phyloP scores from a whole-genome alignment of 2,888 invertebrate genomes.

The Elmis aenea region DNA sequence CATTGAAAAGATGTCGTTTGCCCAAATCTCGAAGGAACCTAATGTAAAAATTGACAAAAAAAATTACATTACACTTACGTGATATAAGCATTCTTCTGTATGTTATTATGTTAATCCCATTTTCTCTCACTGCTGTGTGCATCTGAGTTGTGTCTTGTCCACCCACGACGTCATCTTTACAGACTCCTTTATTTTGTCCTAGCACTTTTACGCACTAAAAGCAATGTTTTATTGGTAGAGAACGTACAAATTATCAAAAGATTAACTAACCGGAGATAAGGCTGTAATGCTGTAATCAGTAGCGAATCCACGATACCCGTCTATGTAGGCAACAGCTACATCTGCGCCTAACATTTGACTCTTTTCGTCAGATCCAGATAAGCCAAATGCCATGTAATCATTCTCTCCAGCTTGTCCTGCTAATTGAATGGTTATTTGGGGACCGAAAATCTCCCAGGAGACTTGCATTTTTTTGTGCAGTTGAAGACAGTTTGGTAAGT shows the following conservation, averaged over 20 bases:
- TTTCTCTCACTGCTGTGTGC: slow-evolving; percentile 63
- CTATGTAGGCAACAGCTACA: slow-evolving; percentile 72
- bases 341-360: slow-evolving; percentile 84
- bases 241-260: no score
- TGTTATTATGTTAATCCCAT: slow-evolving; percentile 74
- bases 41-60: slow-evolving; percentile 3
- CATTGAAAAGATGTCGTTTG: no score
- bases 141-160: slow-evolving; percentile 79
- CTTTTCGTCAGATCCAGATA: slow-evolving; percentile 67
- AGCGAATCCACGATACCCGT: slow-evolving; percentile 67
- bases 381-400: slow-evolving; percentile 86
- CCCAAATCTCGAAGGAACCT: neutral
- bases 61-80: slow-evolving; percentile 52
- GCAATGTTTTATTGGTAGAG: slow-evolving; percentile 13
- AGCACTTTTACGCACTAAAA: slow-evolving; percentile 84
- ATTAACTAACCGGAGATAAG: slow-evolving; percentile 63
- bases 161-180: slow-evolving; percentile 76
- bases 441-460: slow-evolving; percentile 88
- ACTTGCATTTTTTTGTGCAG: slow-evolving; percentile 79
- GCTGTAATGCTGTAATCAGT: slow-evolving; percentile 83
- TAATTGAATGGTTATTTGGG: slow-evolving; percentile 78
- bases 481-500: slow-evolving; percentile 78
- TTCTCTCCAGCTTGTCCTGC: slow-evolving; percentile 69
- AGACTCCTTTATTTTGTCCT: slow-evolving; percentile 82
- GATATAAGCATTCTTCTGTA: slow-evolving; percentile 73